Percentiles rank a stretch among this genome's conserved stretches.
phyloP scores from a whole-genome alignment of 2,888 invertebrate species.

The Sesamia inferens region DNA sequence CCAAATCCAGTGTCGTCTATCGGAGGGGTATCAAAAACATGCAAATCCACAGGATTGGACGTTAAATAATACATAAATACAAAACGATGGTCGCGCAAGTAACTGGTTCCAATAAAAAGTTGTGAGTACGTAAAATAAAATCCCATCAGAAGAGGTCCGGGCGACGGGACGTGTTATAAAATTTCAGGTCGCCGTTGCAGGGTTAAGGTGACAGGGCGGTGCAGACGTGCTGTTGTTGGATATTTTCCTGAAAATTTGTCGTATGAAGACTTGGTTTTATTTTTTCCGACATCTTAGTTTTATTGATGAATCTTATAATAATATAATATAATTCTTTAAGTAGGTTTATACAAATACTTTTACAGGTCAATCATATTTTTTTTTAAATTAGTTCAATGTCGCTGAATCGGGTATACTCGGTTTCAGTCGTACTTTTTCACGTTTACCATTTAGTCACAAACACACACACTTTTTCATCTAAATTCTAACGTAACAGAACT shows the following conservation, averaged over 20 bases:
- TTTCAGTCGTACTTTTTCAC: no score
- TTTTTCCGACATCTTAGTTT: no score
- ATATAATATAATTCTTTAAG: no score
- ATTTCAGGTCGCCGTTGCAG: constrained; percentile 72
- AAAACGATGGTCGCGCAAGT: constrained; percentile 74
- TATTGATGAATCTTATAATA: no score
- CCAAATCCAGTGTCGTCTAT: constrained; percentile 72
- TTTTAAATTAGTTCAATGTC: no score
- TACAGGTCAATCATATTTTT: no score
- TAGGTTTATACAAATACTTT: no score
- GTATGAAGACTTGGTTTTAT: neutral
- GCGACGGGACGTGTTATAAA: constrained; percentile 74
- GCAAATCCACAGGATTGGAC: constrained; percentile 81
- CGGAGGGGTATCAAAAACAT: constrained; percentile 76
- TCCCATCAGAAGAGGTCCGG: constrained; percentile 75
- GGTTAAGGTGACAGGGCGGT: constrained; percentile 74
- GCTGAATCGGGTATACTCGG: no score
- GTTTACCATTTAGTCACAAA: no score
- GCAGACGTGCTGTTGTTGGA: constrained; percentile 57
- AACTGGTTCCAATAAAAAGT: constrained; percentile 82
- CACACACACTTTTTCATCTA: no score
- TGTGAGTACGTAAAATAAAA: constrained; percentile 84
- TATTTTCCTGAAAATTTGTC: neutral
- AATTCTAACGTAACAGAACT: no score
- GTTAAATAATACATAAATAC: constrained; percentile 88